Conservation (phyloP, 2,888 invertebrate species). For the Rhingia campestris region DNA sequence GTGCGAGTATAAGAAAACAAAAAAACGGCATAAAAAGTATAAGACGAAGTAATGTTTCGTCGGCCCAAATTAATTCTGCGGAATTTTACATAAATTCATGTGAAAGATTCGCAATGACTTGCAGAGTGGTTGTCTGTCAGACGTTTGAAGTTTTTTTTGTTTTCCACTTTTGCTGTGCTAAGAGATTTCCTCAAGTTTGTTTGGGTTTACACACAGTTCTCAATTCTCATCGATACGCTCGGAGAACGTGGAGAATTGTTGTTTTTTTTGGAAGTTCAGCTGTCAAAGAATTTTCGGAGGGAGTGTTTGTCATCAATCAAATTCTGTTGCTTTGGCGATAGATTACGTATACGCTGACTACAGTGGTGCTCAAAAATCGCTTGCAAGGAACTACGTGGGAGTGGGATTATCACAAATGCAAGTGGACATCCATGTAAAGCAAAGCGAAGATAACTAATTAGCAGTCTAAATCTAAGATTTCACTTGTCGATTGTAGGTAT, state of each 20-base stretch:
- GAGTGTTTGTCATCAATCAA: conserved; percentile 72
- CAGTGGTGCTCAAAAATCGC: conserved; percentile 35
- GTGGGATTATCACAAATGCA: too few relatives aligned
- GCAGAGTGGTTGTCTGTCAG: conserved; percentile 52
- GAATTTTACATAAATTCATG: conserved; percentile 66
- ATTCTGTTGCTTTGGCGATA: conserved; percentile 38
- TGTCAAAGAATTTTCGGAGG: conserved; percentile 66
- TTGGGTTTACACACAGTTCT: conserved; percentile 7
- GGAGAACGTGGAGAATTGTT: conserved; percentile 28
- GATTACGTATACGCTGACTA: conserved; percentile 31
- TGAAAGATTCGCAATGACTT: conserved; percentile 63
- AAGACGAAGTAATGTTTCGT: conserved; percentile 36
- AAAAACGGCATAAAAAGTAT: conserved; percentile 12
- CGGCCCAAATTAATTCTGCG: conserved; percentile 71
- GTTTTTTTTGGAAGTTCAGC: conserved; percentile 23
- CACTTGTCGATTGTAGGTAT: too few relatives aligned
- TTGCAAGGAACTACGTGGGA: neutral
- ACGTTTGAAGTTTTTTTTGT: conserved; percentile 20
- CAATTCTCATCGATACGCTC: neutral
- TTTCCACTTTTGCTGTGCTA: neutral
- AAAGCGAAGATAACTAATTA: too few relatives aligned
- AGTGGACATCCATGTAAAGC: too few relatives aligned
- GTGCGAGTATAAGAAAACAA: conserved; percentile 63
- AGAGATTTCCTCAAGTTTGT: conserved; percentile 33
- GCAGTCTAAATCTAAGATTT: too few relatives aligned